These are phyloP conservation scores for Zapornia atra DNA, from an alignment of 2,113 vertebrate species.

Conservation along the genomic window DNA sequence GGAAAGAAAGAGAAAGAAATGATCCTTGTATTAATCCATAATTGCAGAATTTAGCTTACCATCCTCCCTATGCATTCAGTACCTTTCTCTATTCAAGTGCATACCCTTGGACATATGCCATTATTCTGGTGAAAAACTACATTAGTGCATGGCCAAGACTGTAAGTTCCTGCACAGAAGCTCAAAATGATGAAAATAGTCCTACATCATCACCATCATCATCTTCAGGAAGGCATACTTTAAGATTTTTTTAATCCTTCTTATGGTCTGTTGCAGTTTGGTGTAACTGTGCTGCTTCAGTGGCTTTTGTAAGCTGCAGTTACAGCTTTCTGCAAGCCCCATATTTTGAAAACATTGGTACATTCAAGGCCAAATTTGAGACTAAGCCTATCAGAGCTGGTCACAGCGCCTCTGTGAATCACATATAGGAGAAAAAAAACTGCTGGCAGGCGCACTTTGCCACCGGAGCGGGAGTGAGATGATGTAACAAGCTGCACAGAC, in stretches of 20 bases:
- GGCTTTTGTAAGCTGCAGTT: too few species aligned
- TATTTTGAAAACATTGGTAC: too few species aligned
- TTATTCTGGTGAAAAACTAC: neutral
- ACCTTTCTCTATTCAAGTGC: neutral
- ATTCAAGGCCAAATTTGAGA: too few species aligned
- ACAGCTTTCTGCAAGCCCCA: too few species aligned
- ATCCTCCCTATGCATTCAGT: neutral
- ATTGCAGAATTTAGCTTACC: neutral
- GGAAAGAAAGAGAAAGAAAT: neutral
- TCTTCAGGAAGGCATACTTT: neutral
- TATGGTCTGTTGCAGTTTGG: too few species aligned
- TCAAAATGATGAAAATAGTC: neutral
- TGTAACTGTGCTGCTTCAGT: too few species aligned
- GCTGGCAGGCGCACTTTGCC: too few species aligned
- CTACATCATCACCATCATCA: neutral
- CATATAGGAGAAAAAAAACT: too few species aligned
- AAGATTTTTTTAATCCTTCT: neutral
- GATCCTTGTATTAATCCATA: neutral
- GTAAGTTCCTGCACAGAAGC: neutral
- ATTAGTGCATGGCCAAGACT: neutral
- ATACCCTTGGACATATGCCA: neutral
- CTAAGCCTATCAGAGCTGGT: too few species aligned
- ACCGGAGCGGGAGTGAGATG: too few species aligned
- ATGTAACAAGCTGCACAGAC: too few species aligned
- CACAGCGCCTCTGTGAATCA: too few species aligned